A percentile compares a stretch with the other conserved stretches of the same genome.
phyloP scores from a whole-genome alignment of 2,888 invertebrate species.

The Eupeodes latifasciatus region DNA sequence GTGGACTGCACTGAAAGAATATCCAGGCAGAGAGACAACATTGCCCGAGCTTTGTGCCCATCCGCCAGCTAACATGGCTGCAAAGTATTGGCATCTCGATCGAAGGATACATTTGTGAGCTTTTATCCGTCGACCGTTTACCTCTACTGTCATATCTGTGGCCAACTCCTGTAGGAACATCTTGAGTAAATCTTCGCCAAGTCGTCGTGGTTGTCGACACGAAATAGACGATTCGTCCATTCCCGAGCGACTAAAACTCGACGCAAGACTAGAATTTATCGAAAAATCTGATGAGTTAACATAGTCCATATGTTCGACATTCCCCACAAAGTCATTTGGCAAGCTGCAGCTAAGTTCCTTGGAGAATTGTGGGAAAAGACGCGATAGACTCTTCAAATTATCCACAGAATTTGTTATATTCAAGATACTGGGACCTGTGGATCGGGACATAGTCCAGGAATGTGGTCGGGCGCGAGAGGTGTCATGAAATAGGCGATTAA shows the following conservation, averaged over 20 bases:
- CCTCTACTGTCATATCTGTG: constrained; percentile 94
- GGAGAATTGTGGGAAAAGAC: constrained; percentile 87
- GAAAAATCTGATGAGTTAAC: constrained; percentile 85
- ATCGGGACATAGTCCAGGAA: constrained; percentile 86
- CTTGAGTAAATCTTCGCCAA: constrained; percentile 93
- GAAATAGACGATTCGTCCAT: constrained; percentile 85
- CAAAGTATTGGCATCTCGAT: constrained; percentile 96
- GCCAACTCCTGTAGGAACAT: constrained; percentile 97
- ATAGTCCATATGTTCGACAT: constrained; percentile 84
- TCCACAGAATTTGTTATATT: constrained; percentile 86
- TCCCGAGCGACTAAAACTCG: constrained; percentile 86
- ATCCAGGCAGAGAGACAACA: constrained; percentile 93
- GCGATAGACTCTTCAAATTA: constrained; percentile 86
- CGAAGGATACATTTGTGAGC: constrained; percentile 97
- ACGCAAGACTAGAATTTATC: constrained; percentile 86
- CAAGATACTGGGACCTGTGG: constrained; percentile 85
- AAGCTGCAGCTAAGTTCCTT: constrained; percentile 84
- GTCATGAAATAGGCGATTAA: constrained; percentile 82
- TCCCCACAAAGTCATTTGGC: constrained; percentile 81
- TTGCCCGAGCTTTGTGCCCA: constrained; percentile 93
- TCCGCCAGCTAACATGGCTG: constrained; percentile 94
- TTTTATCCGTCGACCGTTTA: constrained; percentile 91
- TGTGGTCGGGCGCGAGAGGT: constrained; percentile 84
- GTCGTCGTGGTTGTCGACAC: constrained; percentile 86
- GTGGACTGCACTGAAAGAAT: constrained; percentile 92